phyloP scores from a whole-genome alignment of 2,113 vertebrate species.

The Chloropsis cyanopogon region DNA sequence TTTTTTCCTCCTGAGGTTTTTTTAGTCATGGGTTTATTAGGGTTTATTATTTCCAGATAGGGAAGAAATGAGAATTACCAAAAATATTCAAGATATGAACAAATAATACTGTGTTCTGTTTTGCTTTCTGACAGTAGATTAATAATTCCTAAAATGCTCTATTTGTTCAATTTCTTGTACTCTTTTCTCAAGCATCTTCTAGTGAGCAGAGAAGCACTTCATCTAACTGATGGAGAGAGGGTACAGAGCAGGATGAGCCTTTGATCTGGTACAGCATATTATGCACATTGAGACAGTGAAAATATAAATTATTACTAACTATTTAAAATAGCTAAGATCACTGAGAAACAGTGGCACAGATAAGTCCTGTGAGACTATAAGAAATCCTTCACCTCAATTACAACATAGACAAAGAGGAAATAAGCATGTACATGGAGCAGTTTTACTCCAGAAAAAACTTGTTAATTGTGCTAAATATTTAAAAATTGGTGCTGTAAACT shows the following conservation, averaged over 20 bases:
- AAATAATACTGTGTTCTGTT: background rate
- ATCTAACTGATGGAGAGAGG: background rate
- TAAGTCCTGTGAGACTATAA: background rate
- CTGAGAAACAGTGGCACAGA: background rate
- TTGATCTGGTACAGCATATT: background rate
- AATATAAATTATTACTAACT: background rate
- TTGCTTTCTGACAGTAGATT: background rate
- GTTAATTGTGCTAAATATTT: background rate
- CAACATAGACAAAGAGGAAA: background rate
- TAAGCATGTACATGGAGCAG: background rate
- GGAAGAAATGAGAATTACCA: background rate
- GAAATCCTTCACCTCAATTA: background rate
- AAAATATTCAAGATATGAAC: background rate
- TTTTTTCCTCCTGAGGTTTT: accelerated
- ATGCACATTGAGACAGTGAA: background rate
- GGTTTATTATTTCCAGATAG: background rate
- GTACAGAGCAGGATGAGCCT: background rate
- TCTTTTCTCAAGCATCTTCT: background rate
- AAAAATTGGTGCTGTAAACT: background rate
- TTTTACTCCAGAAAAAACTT: background rate
- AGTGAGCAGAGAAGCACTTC: background rate
- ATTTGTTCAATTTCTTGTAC: background rate
- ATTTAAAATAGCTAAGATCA: background rate
- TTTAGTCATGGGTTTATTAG: accelerated
- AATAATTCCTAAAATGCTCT: background rate